Evolutionary conservation across 2,113 vertebrate species (phyloP).

Genomic region (Egretta garzetta): DNA sequence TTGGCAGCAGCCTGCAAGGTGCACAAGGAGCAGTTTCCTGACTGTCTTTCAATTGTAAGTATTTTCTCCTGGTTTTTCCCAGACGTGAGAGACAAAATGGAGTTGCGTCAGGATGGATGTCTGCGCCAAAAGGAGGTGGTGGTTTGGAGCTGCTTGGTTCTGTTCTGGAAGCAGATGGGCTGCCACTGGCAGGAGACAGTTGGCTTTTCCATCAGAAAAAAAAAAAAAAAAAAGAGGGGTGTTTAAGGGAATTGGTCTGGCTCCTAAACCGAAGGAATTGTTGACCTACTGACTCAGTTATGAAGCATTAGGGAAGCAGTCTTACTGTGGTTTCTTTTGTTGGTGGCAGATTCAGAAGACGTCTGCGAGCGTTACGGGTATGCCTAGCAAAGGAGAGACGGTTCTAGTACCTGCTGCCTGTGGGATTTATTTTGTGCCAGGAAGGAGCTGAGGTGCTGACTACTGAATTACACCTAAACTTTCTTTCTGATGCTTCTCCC

Average conservation of each 20-base stretch:
- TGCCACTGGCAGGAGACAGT: slow-evolving; percentile 7
- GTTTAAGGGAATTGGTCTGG: slow-evolving; percentile 63
- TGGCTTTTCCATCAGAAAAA: slow-evolving; percentile 3
- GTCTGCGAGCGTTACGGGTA: background rate
- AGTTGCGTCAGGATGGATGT: background rate
- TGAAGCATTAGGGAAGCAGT: slow-evolving; percentile 74
- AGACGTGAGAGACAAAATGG: slow-evolving; percentile 22
- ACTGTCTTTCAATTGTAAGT: slow-evolving; percentile 16
- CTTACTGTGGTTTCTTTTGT: slow-evolving; percentile 75
- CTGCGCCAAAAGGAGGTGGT: slow-evolving; percentile 6
- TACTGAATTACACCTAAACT: background rate
- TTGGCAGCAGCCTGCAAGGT: background rate
- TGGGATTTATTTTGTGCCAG: slow-evolving; percentile 12
- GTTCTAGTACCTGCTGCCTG: background rate
- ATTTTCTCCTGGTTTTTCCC: slow-evolving; percentile 20
- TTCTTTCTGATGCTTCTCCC: background rate
- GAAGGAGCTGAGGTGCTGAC: slow-evolving; percentile 4
- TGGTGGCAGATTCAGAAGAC: slow-evolving; percentile 61
- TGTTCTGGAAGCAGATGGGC: slow-evolving; percentile 20
- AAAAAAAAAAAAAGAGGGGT: background rate
- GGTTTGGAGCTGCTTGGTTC: slow-evolving; percentile 15
- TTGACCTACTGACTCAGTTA: slow-evolving; percentile 82
- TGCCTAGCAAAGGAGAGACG: background rate
- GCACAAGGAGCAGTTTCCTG: background rate
- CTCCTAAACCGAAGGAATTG: slow-evolving; percentile 58